Conservation (phyloP, 1,140 invertebrate genomes). For the Lycorma delicatula region DNA sequence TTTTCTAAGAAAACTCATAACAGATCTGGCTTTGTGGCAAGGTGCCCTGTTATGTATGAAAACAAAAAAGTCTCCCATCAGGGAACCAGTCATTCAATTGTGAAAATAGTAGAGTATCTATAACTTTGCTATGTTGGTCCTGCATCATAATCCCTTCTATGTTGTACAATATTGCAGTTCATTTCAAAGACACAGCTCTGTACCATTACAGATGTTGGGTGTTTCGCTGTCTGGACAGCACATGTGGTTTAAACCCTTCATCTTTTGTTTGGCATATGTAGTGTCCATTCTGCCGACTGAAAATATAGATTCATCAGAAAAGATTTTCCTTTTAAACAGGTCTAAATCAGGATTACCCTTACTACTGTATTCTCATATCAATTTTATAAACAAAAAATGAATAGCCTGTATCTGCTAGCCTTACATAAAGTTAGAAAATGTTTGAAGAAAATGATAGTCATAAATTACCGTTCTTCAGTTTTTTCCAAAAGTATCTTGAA, state of each 20-base stretch:
- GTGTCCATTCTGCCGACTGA: neutral
- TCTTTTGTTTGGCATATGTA: neutral
- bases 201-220: constrained; percentile 2
- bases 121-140: neutral
- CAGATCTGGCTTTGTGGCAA: constrained; percentile 2
- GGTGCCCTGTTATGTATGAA: constrained; percentile 9
- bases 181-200: neutral
- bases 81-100: neutral
- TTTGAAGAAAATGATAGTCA: neutral
- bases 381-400: neutral
- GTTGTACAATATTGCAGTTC: too few species aligned
- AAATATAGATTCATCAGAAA: constrained; percentile 1
- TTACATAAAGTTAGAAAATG: neutral
- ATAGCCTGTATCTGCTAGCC: neutral
- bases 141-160: too few species aligned
- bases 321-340: neutral
- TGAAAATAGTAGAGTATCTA: neutral
- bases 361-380: neutral
- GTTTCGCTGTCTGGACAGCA: constrained; percentile 1
- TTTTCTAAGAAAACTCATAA: neutral
- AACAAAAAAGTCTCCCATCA: neutral
- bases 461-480: neutral
- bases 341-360: neutral
- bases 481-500: neutral
- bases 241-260: neutral